Conservation (phyloP, 2,113 vertebrate genomes). For the Bathybates hornii region DNA sequence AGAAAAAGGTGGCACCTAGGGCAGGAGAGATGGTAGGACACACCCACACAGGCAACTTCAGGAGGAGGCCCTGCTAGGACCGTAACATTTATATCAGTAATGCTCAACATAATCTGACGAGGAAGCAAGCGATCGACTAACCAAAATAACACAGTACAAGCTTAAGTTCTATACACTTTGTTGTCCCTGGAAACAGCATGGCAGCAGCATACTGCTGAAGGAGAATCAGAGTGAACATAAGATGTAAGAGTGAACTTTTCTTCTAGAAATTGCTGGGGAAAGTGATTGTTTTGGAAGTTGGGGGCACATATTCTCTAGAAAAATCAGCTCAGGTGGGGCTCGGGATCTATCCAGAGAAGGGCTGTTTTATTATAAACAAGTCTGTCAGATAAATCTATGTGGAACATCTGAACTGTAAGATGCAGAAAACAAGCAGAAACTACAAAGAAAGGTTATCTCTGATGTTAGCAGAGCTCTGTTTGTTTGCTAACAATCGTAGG, state of each 20-base stretch:
- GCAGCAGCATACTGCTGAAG: neutral
- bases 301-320: neutral
- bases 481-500: neutral
- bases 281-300: neutral
- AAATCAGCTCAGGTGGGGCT: neutral
- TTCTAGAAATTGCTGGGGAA: neutral
- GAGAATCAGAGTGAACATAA: neutral
- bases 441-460: neutral
- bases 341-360: neutral
- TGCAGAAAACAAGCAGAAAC: neutral
- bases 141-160: neutral
- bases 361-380: neutral
- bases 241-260: neutral
- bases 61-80: fast-evolving
- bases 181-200: neutral
- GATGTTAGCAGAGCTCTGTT: neutral
- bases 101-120: neutral
- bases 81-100: neutral
- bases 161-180: neutral
- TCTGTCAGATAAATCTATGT: neutral
- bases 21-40: neutral
- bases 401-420: neutral
- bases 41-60: neutral
- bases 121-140: neutral
- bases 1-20: neutral